A percentile compares a stretch with the other conserved stretches of the same genome.
Conservation (phyloP, 1,140 invertebrate species). For the Harlomillsia oculata region DNA sequence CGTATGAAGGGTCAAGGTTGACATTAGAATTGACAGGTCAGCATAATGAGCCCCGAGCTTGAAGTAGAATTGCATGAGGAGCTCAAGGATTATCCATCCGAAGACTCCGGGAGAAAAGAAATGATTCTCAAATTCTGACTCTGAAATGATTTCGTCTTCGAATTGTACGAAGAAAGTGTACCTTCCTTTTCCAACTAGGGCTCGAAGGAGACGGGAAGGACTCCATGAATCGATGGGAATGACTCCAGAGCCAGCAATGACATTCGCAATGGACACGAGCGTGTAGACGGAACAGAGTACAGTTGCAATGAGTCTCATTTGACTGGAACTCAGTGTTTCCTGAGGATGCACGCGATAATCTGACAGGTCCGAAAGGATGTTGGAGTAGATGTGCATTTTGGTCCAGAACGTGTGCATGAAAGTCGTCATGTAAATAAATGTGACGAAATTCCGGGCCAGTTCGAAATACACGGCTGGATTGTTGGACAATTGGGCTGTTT, state of each 20-base stretch:
- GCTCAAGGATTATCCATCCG: neutral
- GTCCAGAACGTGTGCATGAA: neutral
- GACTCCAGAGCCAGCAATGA: neutral
- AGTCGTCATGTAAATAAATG: slow-evolving; percentile 6
- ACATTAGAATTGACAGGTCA: slow-evolving; percentile 1
- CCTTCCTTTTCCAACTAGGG: neutral
- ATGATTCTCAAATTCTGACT: neutral
- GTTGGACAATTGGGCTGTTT: neutral
- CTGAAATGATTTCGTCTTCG: neutral
- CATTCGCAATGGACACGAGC: neutral
- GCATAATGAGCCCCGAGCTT: slow-evolving; percentile 1
- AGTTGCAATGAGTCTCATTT: neutral
- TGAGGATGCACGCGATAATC: neutral
- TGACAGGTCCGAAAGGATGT: neutral
- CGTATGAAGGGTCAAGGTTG: neutral
- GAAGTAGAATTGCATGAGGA: neutral
- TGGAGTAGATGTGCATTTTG: neutral
- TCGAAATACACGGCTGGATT: slow-evolving; percentile 6
- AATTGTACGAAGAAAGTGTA: neutral
- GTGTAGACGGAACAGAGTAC: neutral
- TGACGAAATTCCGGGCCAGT: neutral
- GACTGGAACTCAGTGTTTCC: neutral
- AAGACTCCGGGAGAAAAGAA: neutral
- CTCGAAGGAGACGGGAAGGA: neutral
- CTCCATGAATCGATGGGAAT: neutral